Evolutionary conservation across 2,797 vertebrate genomes (phyloP), one percentile per base, ranked within the genome.

Genomic region (Erpetoichthys calabaricus): DNA sequence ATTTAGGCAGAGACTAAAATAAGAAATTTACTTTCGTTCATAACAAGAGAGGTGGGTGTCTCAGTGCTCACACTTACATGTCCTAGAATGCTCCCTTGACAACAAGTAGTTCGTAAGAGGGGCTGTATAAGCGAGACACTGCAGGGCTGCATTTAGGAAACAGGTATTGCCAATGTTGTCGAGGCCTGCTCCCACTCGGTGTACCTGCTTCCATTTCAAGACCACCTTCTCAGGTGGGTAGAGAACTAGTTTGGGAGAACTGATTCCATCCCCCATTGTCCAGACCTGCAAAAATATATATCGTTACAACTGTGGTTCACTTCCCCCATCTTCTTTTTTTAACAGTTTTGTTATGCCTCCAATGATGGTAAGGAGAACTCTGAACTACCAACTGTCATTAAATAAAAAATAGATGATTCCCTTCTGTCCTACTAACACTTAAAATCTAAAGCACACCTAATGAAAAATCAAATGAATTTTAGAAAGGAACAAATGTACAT

Each of bases 121-220:
- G 3, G 95, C 86, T 0, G 94, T 99, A 70, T 99, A 98, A 5
- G 92, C 91, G 64, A 99, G 79, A 80, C 96, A 99, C 60, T 99
- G 96, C 47, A 99, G 73, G 6, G 91, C 89, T 4, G 95, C 88
- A 72, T 99, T 99, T 53, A 97, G 86, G 72, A 96, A 99, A 67
- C 96, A 99, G 0, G 93, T 99, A 67, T 99, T 99, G 72, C 96
- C 94, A 53, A 98, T 80, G 66, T 99, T 99, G 71, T 93, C 91
- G 65, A 99, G 90, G 25, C 95, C 96, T 42, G 93, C 92, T 71
- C 96, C 95, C 57, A 94, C 86, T 51, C 87, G 89, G 1, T 92
- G 90, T 45, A 80, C 77, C 63, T 94, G 88, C 0, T 85, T 81
- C 96, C 96, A 99, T 65, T 94, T 95, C 56, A 98, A 81, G 65